Evolutionary conservation across 2,888 invertebrate genomes (phyloP), one percentile per base, ranked within the genome.

Genomic region (Nymphalis polychloros): DNA sequence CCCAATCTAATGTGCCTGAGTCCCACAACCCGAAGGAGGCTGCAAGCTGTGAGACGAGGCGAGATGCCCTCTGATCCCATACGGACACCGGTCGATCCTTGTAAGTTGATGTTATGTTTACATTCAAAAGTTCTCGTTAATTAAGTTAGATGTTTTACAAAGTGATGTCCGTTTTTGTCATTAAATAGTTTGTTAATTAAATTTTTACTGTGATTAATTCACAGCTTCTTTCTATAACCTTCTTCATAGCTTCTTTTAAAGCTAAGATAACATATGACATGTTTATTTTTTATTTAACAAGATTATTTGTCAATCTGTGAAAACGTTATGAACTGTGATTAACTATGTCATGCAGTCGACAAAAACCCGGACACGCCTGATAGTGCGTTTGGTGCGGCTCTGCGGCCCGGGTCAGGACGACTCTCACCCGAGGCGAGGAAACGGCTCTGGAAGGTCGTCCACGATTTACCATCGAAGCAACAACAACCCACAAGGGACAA

Each of bases 61-160:
- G 91, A 93, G 66, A 86, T 88, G 85, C 90, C 92, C 0, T 89
- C 92, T 0, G 90, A 87, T 69, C 89, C 90, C 0, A 81, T 89
- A n/a, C 74, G 83, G 4, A 92, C 92, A 0, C 93, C 93, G 0
- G 75, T 69, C 0, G 89, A 92, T 65, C 90, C 91, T 0, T 92
- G 92, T 93, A 41, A 84, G 88, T 84, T 19, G 20, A 17, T 2
- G 8, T 52, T 41, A 41, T 41, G 8, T 41, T 13, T 41, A 13
- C 3, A 31, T 31, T 31, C 27, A 31, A 6, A 31, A 31, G 27
- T 6, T 31, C 6, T n/a, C n/a, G n/a, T n/a, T n/a, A n/a, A n/a
- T n/a, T n/a, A n/a, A n/a, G n/a, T n/a, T n/a, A n/a, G n/a, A n/a
- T n/a, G n/a, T 31, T 5, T 31, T 6, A 31, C 27, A 31, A 31